phyloP scores from a whole-genome alignment of 2,888 invertebrate genomes.

The Vannuccia rotundouncinata region DNA sequence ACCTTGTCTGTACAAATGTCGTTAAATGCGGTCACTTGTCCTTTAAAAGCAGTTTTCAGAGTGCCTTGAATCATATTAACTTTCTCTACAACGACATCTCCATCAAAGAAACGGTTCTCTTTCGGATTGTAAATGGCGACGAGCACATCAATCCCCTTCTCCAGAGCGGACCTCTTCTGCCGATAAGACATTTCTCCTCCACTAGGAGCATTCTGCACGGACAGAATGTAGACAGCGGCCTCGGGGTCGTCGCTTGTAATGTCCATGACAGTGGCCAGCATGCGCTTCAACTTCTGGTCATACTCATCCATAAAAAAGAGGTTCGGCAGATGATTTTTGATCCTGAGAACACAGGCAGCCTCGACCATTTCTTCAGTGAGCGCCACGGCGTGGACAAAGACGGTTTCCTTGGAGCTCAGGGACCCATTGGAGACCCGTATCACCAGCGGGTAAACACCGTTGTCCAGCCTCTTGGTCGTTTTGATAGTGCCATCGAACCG shows the following conservation, averaged over 20 bases:
- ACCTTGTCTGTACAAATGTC: constrained; percentile 8
- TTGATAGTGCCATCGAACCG: neutral
- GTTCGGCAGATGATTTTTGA: neutral
- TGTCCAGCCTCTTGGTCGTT: neutral
- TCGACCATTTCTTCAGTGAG: constrained; percentile 33
- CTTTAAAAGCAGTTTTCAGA: neutral
- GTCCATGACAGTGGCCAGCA: neutral
- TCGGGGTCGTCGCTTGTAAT: no score
- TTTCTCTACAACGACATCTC: neutral
- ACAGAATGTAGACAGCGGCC: constrained; percentile 5
- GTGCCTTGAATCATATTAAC: neutral
- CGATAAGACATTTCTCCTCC: neutral
- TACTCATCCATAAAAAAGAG: constrained; percentile 28
- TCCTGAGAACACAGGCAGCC: neutral
- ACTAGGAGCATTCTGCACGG: neutral
- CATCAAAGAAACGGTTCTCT: neutral
- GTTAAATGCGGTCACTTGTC: neutral
- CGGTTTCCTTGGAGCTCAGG: constrained; percentile 11
- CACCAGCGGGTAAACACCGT: constrained; percentile 11
- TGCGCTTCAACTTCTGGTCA: neutral
- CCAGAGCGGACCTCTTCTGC: neutral
- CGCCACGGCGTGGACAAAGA: neutral
- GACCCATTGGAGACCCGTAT: constrained; percentile 31
- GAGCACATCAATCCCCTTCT: neutral
- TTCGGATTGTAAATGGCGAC: constrained; percentile 1